Evolutionary conservation across 2,113 vertebrate species (phyloP), one percentile per base, ranked within the genome.

Genomic region (Bubo blakistoni): DNA sequence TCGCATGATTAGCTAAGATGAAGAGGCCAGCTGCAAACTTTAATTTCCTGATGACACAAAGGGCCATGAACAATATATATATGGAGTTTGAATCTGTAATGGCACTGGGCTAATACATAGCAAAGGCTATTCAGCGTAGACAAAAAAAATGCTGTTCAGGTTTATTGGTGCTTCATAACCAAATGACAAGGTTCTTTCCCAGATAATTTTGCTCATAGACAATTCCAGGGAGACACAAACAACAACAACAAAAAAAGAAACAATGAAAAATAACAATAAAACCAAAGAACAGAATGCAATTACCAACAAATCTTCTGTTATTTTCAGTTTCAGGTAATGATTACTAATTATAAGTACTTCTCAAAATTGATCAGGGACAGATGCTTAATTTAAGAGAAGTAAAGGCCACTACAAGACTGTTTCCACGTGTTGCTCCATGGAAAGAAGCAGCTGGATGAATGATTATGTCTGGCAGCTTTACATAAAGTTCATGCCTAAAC

Each of bases 1-100:
- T 96, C 96, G 97, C 98, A 97, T 98, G 98, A 98, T 98, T 98
- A 98, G 97, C 96, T 97, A 97, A 97, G 98, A 98, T 98, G 97
- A 98, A 98, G 98, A 97, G 97, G 94, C 97, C 98, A 98, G 98
- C 98, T 98, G 98, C 98, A 98, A 97, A 98, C 95, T 98, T 98
- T 98, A 98, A 98, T 98, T 98, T 98, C 97, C 98, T 98, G 97
- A 98, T 97, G 97, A 98, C 97, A 98, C 98, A 98, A 98, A 97
- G 95, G 97, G 90, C 95, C 62, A 90, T 70, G 97, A 97, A 98
- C 97, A 98, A 98, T 98, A 98, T 97, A 97, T 94, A 97, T 98
- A 95, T 97, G 97, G 97, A 96, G 97, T 92, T 97, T 97, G 97
- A 97, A 97, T 98, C 94, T 96, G 96, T 90, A 98, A 98, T 97